Evolutionary conservation across 1,140 invertebrate genomes (phyloP), one percentile per base, ranked within the genome.

Genomic region (Homarus americanus): DNA sequence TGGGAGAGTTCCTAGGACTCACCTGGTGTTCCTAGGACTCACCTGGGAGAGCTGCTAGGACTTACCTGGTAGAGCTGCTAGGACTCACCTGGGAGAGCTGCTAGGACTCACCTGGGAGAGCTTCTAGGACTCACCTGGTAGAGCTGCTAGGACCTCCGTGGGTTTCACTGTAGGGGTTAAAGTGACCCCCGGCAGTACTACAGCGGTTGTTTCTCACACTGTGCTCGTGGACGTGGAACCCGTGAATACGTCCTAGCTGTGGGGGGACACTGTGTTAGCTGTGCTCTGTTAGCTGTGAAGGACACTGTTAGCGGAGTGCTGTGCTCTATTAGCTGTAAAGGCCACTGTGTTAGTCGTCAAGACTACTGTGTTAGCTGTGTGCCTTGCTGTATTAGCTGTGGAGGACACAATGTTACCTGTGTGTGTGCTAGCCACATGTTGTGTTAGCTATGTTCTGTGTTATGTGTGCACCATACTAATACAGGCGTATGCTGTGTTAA

Each of bases 211-310:
- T 96, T 34, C 97, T 94, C 93, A 98, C 97, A 90, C 98, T 98
- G 94, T 96, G 96, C 93, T 97, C 96, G 93, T 99, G 98, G 28
- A 99, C 95, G 93, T 99, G 98, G 95, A 99, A 98, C 15, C 98
- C 98, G 93, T 96, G 95, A 41, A 97, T 96, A 44, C 95, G 95
- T 69, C 95, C 94, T 0, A 95, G 95, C 12, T 90, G 87, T 32
- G 28, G 44, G 20, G 17, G 38, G n/a, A 34, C 1, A 12, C 15
- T 10, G 53, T 75, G 40, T 73, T 38, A 41, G 38, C 38, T 2
- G 2, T n/a, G n/a, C n/a, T n/a, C 4, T 5, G 36, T 20, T 36
- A 20, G 28, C 10, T 10, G 3, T 15, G 78, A 0, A 10, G 0
- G 0, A 12, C 0, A 2, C 3, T 7, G 36, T 73, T 73, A 73